Base-by-base conservation (phyloP, 2,888 invertebrate genomes). In the Seira sanloemensis region DNA sequence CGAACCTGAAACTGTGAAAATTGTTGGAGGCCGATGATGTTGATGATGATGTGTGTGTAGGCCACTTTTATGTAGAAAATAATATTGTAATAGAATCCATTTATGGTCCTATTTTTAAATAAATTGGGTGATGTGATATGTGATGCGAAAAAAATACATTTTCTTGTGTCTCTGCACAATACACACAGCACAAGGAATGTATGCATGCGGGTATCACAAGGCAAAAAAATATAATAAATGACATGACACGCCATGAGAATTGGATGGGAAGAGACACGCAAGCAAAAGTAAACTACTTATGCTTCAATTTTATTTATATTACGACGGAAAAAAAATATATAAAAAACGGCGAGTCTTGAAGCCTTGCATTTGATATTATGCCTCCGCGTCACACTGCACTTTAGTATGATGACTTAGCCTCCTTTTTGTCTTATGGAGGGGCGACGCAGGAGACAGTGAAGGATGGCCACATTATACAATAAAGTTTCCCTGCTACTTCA, bases 111-210 rank as follows among this genome's bases (percentile, higher is more conserved):
- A 58, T 65, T 62, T 62, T 62, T 62, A 62, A 62, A 75, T 75
- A 81, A 81, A 81, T 81, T 81, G 81, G 75, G 81, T 68, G 80
- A 80, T 80, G 67, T 37, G 62, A 62, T n/a, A n/a, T 62, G 62
- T 62, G 62, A 62, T 62, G 62, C 62, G 62, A 62, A 62, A 62
- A 62, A 80, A 80, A 75, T 50, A 66, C 65, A 66, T 66, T 68
- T 76, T 50, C 16, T 58, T 69, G 62, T 62, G n/a, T n/a, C n/a
- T 62, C 21, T 62, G 62, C 50, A 12, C 37, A 37, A 37, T 12
- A 37, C 12, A 37, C 37, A 50, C 16, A 50, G n/a, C 50, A 50
- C 50, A 50, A 50, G 12, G 50, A 16, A 50, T n/a, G n/a, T n/a
- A n/a, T 37, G 5, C 12, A 37, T 12, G 37, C 37, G 37, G 37